Evolutionary conservation across 2,797 vertebrate genomes (phyloP).

Genomic region (Hippocampus kuda): DNA sequence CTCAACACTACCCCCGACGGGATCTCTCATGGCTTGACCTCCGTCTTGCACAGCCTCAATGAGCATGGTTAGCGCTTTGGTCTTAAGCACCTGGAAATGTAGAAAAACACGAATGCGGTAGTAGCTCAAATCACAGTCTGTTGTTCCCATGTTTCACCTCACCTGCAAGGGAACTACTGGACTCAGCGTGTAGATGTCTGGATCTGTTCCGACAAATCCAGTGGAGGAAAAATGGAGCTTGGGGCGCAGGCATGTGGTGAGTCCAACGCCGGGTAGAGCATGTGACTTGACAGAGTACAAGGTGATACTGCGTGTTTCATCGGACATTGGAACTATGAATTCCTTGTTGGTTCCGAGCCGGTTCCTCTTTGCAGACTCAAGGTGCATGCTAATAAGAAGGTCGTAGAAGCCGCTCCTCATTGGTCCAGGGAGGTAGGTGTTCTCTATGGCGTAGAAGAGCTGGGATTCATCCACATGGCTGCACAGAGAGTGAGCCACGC

Average conservation of each 20-base stretch:
- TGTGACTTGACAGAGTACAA: constrained; percentile 73
- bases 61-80: constrained; percentile 82
- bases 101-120: neutral
- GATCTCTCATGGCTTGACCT: constrained; percentile 85
- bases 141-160: constrained; percentile 9
- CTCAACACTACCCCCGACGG: constrained; percentile 88
- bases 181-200: constrained; percentile 74
- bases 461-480: constrained; percentile 91
- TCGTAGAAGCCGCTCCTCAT: constrained; percentile 89
- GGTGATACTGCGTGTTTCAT: constrained; percentile 74
- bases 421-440: constrained; percentile 80
- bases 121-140: neutral
- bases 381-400: constrained; percentile 89
- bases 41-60: constrained; percentile 86
- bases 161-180: constrained; percentile 75
- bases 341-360: constrained; percentile 87
- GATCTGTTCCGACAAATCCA: constrained; percentile 74
- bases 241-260: constrained; percentile 80
- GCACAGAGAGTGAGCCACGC: constrained; percentile 87
- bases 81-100: constrained; percentile 65
- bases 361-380: constrained; percentile 86
- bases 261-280: constrained; percentile 81
- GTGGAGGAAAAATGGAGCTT: constrained; percentile 79
- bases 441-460: constrained; percentile 86
- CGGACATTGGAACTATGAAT: constrained; percentile 88